Evolutionary conservation across 1,140 invertebrate genomes (phyloP), one percentile per base, ranked within the genome.

Genomic region (Scylla paramamosain): DNA sequence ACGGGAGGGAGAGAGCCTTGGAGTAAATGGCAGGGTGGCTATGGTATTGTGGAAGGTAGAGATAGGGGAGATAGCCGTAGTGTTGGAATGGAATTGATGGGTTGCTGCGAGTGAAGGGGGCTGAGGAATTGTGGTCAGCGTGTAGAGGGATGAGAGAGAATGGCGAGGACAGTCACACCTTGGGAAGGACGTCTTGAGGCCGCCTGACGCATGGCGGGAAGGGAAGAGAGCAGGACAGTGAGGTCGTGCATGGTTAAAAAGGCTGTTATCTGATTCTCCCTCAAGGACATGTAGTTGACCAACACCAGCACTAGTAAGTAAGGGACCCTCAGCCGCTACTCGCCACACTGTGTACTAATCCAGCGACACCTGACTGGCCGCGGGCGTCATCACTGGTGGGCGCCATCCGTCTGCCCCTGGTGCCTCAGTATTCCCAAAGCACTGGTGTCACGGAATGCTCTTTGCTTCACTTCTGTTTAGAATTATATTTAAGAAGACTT

Each of bases 11-110:
- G 67, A 20, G 25, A n/a, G 67, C n/a, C 67, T 25, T 77, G 20
- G 67, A n/a, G 67, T 12, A n/a, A 77, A 77, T 77, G 67, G 67
- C 25, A 77, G 84, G 84, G 39, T 87, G 84, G 31, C 39, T 87
- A 20, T 87, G 31, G 39, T 87, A 39, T 28, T 32, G 84, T 87
- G 28, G 84, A 84, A 0, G 86, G 28, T 88, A 45, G 20, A 48
- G 39, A 28, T 89, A 31, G 48, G 31, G 31, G 31, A 46, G 87
- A 45, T 89, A 46, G 45, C 8, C 46, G 14, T 25, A 14, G n/a
- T 25, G 88, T 45, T 45, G 45, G 28, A 28, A 7, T 14, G 31
- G 39, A 31, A 89, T 89, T 89, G 31, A 46, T 39, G n/a, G 45
- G 45, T 20, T 0, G 88, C 8, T 89, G 14, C 32, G 6, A 39